Evolutionary conservation across 2,113 vertebrate species (phyloP).

Genomic region (Nothoprocta pentlandii): DNA sequence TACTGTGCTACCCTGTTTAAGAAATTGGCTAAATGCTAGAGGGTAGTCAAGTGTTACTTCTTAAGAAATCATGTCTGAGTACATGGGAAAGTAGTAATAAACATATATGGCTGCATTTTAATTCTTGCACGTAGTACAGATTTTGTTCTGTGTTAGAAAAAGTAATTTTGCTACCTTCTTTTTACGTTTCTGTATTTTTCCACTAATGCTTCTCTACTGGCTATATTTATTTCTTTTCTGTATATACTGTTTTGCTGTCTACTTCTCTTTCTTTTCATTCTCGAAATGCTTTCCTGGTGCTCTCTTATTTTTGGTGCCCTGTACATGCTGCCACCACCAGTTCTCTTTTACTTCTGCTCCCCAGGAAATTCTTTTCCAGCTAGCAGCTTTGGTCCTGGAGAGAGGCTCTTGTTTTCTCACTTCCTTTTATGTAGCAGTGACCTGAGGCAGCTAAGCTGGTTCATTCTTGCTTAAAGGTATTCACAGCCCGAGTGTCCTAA

Average conservation of each 20-base stretch:
- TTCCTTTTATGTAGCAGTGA: conserved; percentile 66
- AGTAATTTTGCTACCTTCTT: neutral
- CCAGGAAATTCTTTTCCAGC: conserved; percentile 70
- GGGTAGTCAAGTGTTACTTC: neutral
- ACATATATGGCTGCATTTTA: neutral
- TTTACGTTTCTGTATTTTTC: neutral
- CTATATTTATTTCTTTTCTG: neutral
- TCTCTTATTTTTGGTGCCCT: conserved; percentile 57
- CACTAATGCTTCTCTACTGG: neutral
- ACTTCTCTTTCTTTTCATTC: conserved; percentile 19
- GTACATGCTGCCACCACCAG: conserved; percentile 44
- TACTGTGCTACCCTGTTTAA: neutral
- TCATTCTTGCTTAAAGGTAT: conserved; percentile 71
- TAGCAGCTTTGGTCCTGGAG: conserved; percentile 69
- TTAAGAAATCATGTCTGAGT: neutral
- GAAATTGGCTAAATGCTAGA: neutral
- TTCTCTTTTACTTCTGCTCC: conserved; percentile 60
- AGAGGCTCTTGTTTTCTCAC: conserved; percentile 69
- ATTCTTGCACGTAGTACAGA: neutral
- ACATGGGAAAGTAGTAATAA: neutral
- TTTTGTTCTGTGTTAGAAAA: neutral
- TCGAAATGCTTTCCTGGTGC: conserved; percentile 51
- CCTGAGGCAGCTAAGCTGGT: conserved; percentile 67
- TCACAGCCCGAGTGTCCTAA: conserved; percentile 70
- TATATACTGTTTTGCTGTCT: conserved; percentile 20